A percentile compares a stretch with the other conserved stretches of the same genome.
Conservation (phyloP, 2,113 vertebrate species). For the Hemiprocne comata region DNA sequence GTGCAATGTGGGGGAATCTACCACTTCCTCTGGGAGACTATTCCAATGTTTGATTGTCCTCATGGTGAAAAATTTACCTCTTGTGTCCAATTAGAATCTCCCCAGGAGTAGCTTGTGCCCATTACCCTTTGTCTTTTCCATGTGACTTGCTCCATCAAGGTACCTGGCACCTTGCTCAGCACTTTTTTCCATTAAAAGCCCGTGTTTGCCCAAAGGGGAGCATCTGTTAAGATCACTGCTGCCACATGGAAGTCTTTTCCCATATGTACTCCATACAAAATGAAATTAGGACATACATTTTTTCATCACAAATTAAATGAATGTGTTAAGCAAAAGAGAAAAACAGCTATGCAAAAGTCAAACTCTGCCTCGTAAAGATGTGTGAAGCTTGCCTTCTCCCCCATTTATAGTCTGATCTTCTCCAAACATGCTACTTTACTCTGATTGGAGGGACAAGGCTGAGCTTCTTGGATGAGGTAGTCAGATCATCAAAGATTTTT, state of each 20-base stretch:
- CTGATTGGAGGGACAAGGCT: not conserved
- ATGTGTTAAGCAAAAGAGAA: not conserved
- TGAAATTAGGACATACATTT: not conserved
- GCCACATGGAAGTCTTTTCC: constrained; percentile 40
- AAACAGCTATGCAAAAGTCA: not conserved
- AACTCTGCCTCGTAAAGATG: not conserved
- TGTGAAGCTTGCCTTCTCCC: not conserved
- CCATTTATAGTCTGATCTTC: not conserved
- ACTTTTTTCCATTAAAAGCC: constrained; percentile 40
- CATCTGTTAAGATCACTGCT: constrained; percentile 35
- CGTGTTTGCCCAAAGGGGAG: constrained; percentile 28
- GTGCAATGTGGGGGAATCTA: no score
- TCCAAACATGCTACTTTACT: not conserved
- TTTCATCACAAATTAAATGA: not conserved
- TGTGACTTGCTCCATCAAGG: not conserved
- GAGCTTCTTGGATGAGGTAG: not conserved
- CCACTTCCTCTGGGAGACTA: no score
- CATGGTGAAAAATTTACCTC: no score
- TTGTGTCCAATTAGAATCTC: no score
- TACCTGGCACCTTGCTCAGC: constrained; percentile 16
- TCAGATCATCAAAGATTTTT: not conserved
- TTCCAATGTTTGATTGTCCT: no score
- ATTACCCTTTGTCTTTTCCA: no score
- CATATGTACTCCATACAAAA: constrained; percentile 1
- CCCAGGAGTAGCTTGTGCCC: no score